These are phyloP conservation scores for Calliphora vicina DNA, from an alignment of 1,140 invertebrate genomes.

Conservation along the genomic window DNA sequence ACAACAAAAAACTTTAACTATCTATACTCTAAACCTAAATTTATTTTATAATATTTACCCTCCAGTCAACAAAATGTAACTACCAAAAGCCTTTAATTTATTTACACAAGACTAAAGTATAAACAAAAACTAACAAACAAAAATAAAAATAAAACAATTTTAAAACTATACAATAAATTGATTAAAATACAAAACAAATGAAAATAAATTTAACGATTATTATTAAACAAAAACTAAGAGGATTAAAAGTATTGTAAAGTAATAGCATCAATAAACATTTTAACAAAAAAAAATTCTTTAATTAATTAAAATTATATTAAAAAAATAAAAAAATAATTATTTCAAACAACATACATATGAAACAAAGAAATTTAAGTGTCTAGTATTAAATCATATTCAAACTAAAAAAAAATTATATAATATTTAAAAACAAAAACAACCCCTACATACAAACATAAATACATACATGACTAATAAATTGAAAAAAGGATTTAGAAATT, in stretches of 20 bases:
- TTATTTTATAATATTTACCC: conserved; percentile 34
- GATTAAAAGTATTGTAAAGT: background rate
- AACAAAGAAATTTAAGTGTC: conserved; percentile 1
- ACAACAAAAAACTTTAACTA: background rate
- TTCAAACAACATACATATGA: background rate
- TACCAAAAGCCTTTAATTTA: conserved; percentile 39
- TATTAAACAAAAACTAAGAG: background rate
- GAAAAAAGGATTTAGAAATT: no score
- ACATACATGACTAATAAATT: no score
- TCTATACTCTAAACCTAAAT: conserved; percentile 27
- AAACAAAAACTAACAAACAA: no score
- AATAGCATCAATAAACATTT: background rate
- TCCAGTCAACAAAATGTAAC: conserved; percentile 28
- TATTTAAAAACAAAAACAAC: background rate
- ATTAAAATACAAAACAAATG: background rate
- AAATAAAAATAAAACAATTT: background rate
- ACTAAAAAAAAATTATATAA: background rate
- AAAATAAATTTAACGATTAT: background rate
- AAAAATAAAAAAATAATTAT: background rate
- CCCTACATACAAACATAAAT: background rate
- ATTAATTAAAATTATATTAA: background rate
- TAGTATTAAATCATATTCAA: background rate
- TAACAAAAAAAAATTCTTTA: conserved; percentile 1
- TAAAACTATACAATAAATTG: background rate
- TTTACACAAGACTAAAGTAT: conserved; percentile 35